Conservation (phyloP, 2,797 vertebrate genomes). For the Tarsius wallacei region DNA sequence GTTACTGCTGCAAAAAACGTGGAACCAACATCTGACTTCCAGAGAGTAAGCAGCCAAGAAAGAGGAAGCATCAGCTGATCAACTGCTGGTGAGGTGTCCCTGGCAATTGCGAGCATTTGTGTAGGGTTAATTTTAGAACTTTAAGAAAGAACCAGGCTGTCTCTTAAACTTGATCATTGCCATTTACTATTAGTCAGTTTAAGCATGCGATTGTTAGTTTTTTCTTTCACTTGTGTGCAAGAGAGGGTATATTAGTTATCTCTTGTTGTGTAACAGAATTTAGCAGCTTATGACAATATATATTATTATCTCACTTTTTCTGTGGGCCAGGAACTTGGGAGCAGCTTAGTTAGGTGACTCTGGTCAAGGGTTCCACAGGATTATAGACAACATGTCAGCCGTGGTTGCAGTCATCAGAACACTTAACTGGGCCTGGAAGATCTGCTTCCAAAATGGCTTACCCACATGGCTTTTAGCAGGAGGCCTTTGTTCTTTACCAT, state of each 20-base stretch:
- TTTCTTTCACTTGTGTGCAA: background rate
- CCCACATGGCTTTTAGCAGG: background rate
- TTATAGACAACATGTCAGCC: background rate
- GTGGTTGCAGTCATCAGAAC: background rate
- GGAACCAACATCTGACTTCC: background rate
- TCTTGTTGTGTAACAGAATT: conserved; percentile 25
- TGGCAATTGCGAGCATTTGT: background rate
- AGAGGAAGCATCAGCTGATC: background rate
- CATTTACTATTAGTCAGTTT: background rate
- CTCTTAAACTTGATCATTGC: background rate
- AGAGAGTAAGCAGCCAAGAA: background rate
- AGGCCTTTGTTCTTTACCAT: background rate
- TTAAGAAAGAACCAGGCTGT: background rate
- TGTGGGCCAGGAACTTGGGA: background rate
- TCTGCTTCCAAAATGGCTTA: background rate
- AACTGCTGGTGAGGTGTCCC: background rate
- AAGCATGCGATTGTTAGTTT: background rate
- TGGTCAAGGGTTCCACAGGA: background rate
- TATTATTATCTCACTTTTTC: conserved; percentile 4
- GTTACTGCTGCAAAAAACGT: background rate
- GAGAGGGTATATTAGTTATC: background rate
- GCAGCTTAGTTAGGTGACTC: background rate
- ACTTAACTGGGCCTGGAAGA: background rate
- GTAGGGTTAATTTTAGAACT: background rate
- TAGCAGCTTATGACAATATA: background rate